Percentiles rank a stretch among this genome's conserved stretches.
These are phyloP conservation scores for Miniopterus natalensis DNA, from an alignment of 2,113 vertebrate species.

Conservation along the genomic window DNA sequence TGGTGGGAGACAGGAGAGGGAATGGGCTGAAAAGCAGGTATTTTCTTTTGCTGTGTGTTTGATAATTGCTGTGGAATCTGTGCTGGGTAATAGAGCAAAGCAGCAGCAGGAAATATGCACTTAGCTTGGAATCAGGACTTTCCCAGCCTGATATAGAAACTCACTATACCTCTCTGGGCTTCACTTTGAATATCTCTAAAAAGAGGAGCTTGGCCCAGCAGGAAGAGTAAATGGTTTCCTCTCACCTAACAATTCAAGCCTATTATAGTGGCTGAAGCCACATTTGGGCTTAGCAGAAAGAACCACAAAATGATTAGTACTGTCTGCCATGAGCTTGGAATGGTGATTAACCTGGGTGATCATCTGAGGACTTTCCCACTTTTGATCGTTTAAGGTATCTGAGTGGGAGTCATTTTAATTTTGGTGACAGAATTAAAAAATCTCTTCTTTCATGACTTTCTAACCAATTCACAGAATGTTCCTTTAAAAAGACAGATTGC, in stretches of 20 bases:
- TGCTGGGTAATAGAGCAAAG: neutral
- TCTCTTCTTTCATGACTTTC: neutral
- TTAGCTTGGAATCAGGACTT: conserved; percentile 6
- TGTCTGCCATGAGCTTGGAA: neutral
- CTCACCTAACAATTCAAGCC: neutral
- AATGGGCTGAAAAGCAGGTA: neutral
- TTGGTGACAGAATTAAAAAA: conserved; percentile 33
- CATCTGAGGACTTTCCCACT: neutral
- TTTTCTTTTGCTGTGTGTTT: neutral
- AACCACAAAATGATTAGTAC: neutral
- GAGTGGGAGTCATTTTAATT: conserved; percentile 41
- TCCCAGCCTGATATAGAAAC: neutral
- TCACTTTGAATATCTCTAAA: conserved; percentile 11
- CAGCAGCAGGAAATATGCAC: neutral
- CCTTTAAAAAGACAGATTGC: conserved; percentile 33
- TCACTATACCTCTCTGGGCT: neutral
- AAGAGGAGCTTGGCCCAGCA: neutral
- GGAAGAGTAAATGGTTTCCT: neutral
- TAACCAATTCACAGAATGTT: conserved; percentile 40
- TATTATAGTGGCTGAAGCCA: neutral
- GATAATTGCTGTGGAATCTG: neutral
- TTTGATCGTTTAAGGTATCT: neutral
- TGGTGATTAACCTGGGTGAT: neutral
- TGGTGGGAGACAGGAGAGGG: neutral
- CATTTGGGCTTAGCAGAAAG: neutral